Evolutionary conservation across 2,888 invertebrate genomes (phyloP).

Genomic region (Trissoscelio sp.): DNA sequence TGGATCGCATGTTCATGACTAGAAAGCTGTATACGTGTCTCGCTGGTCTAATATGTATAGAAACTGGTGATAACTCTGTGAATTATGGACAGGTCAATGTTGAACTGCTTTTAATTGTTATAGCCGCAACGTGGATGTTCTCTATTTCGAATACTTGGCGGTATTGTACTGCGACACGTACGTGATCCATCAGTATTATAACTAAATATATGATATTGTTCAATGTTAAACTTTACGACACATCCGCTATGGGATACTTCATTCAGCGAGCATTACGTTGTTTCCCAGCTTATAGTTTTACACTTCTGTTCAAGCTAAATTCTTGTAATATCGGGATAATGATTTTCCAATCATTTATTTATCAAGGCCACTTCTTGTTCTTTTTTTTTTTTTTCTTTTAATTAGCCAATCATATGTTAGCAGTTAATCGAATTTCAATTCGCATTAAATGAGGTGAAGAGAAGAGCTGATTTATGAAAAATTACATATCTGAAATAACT

Average conservation of each 20-base stretch:
- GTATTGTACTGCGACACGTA: constrained; percentile 25
- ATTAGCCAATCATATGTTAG: neutral
- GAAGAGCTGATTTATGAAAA: constrained; percentile 1
- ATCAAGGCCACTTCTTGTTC: neutral
- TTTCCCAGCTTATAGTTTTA: neutral
- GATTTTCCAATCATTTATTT: neutral
- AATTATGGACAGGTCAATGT: constrained; percentile 38
- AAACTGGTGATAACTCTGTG: constrained; percentile 31
- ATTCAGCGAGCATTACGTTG: neutral
- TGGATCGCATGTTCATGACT: constrained; percentile 51
- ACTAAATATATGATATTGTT: constrained; percentile 17
- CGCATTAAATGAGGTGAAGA: neutral
- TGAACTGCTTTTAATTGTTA: constrained; percentile 54
- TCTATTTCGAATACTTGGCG: constrained; percentile 29
- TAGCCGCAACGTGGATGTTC: constrained; percentile 41
- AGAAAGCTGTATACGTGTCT: constrained; percentile 58
- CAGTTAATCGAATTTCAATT: neutral
- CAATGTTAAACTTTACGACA: constrained; percentile 19
- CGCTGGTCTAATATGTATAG: constrained; percentile 37
- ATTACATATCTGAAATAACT: constrained; percentile 4
- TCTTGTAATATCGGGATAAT: constrained; percentile 43
- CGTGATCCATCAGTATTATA: constrained; percentile 55
- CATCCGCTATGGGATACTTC: neutral
- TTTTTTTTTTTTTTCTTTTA: too few relatives aligned
- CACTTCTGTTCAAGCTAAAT: constrained; percentile 17